These are phyloP conservation scores for Rousettus leschenaultii DNA, from an alignment of 2,113 vertebrate species.

Conservation along the genomic window DNA sequence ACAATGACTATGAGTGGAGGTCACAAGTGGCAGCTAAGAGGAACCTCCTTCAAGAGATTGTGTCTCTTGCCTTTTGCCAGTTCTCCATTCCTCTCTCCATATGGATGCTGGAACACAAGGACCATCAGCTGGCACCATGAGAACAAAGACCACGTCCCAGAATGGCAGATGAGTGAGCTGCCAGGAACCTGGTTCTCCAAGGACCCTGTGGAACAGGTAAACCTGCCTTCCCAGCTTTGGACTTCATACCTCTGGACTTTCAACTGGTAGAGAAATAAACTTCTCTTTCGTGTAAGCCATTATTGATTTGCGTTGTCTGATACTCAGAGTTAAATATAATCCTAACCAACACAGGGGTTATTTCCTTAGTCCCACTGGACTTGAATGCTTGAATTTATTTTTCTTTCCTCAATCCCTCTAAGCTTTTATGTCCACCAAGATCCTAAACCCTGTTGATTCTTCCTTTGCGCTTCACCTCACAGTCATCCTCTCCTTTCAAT, in stretches of 20 bases:
- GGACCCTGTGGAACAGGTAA: background rate
- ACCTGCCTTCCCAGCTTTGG: background rate
- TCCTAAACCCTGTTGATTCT: background rate
- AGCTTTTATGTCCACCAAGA: background rate
- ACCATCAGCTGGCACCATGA: background rate
- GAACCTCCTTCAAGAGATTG: background rate
- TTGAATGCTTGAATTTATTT: conserved; percentile 4
- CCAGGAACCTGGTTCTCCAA: background rate
- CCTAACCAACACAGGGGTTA: background rate
- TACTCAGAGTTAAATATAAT: conserved; percentile 8
- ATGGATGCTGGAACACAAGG: background rate
- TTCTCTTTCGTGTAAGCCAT: background rate
- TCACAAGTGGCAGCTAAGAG: background rate
- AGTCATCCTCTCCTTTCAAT: background rate
- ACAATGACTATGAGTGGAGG: background rate
- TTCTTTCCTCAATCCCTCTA: background rate
- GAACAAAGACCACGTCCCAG: background rate
- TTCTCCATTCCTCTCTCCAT: background rate
- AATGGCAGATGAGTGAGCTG: background rate
- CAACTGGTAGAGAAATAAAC: background rate
- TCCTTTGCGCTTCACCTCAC: background rate
- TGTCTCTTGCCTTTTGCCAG: background rate
- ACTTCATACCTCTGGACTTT: background rate
- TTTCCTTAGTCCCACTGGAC: background rate
- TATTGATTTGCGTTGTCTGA: conserved; percentile 3